These are phyloP conservation scores for Cryptotis parvus DNA, from an alignment of 2,113 vertebrate genomes.

Conservation along the genomic window DNA sequence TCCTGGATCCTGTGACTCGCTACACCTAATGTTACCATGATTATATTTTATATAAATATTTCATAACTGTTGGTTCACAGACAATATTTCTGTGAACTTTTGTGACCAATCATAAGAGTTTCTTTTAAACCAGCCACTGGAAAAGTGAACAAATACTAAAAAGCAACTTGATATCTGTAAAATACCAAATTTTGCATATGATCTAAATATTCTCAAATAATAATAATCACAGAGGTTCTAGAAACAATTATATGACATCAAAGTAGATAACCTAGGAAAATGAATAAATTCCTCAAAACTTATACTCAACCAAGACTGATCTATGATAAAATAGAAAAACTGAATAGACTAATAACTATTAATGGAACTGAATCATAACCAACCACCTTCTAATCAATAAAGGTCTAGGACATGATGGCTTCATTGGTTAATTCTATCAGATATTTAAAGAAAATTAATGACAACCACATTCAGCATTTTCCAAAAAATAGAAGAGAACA, in stretches of 20 bases:
- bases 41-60: background rate
- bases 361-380: no score
- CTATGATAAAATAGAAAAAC: constrained; percentile 29
- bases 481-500: background rate
- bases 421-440: no score
- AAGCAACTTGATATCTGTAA: no score
- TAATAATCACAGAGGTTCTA: background rate
- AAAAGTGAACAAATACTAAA: no score
- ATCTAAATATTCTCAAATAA: no score
- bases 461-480: no score
- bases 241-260: background rate
- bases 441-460: no score
- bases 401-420: no score
- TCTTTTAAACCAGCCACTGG: no score
- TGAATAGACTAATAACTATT: background rate
- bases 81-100: background rate
- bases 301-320: background rate
- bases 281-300: background rate
- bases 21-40: background rate
- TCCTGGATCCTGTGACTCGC: background rate
- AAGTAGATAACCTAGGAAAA: background rate
- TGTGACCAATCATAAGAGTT: background rate
- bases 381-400: no score
- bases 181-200: no score
- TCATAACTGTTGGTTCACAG: background rate